A percentile compares a stretch with the other conserved stretches of the same genome.
Evolutionary conservation across 2,113 vertebrate species (phyloP).

Genomic region (Neomonachus schauinslandi): DNA sequence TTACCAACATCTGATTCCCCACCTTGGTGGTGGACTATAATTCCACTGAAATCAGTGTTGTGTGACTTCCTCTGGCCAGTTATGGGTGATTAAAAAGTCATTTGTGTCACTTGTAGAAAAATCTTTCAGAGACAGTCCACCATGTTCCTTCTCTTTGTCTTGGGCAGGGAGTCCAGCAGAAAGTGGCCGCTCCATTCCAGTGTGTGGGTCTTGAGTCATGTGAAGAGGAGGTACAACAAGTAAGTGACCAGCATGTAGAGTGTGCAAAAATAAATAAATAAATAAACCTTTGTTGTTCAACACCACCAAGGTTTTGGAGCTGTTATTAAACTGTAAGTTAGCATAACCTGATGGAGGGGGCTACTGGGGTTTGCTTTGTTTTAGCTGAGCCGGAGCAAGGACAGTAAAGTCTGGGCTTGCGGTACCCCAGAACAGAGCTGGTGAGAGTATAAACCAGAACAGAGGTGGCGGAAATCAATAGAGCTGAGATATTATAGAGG

Average conservation of each 20-base stretch:
- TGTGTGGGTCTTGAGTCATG: accelerated
- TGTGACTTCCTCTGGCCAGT: neutral
- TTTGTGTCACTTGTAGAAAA: neutral
- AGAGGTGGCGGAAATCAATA: no score
- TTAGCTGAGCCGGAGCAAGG: neutral
- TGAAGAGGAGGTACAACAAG: neutral
- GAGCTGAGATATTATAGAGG: neutral
- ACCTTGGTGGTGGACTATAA: neutral
- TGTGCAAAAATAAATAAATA: neutral
- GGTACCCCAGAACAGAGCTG: neutral
- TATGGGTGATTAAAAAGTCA: neutral
- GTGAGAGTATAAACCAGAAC: neutral
- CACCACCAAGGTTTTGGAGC: neutral
- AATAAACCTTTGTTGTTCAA: neutral
- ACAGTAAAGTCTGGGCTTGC: neutral
- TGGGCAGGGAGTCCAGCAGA: neutral
- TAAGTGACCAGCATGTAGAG: accelerated
- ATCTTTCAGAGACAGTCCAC: neutral
- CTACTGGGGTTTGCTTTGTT: neutral
- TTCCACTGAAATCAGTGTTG: neutral
- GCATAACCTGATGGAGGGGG: neutral
- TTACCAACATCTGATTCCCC: neutral
- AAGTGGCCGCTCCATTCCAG: neutral
- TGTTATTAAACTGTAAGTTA: accelerated
- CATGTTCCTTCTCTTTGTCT: neutral